Evolutionary conservation across 1,140 invertebrate species (phyloP), one percentile per base, ranked within the genome.

Genomic region (Anadara kagoshimensis): DNA sequence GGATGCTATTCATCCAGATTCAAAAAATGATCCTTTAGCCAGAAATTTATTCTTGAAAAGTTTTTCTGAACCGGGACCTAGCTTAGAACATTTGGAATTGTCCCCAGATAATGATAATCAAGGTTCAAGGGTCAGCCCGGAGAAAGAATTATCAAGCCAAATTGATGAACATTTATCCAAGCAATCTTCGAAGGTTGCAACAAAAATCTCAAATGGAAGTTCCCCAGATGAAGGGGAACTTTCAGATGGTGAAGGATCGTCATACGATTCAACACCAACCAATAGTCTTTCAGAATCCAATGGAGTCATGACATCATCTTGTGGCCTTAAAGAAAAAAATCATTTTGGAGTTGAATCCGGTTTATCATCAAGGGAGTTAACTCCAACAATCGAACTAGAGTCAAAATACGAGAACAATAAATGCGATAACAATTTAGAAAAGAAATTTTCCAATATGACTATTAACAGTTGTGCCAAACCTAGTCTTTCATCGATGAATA

Each of bases 221-320:
- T 54, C 65, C 18, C 65, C 54, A 41, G 58, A 68, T 29, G 54
- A 44, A 5, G 36, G 45, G 45, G 51, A 49, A 18, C 47, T 58
- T 14, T 51, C 69, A 18, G 69, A 71, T 41, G 57, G 64, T 47
- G 69, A 58, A 54, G 47, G 26, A 5, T 74, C 72, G 14, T 64
- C 53, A 36, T 65, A 74, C 47, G 64, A 59, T 43, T 63, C 69
- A 8, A 74, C 72, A 7, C 72, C 72, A 18, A 74, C 72, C 51
- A 74, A 74, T 49, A 74, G 72, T 69, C 66, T 74, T 69, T 64
- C 66, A 57, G 66, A 74, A 41, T 24, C 36, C 20, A 69, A 68
- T 44, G 65, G 53, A 41, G 58, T 43, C 47, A 47, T 61, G 47
- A 49, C 44, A 51, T 20, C 18, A 57, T 57, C 18, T 2, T 57